phyloP scores from a whole-genome alignment of 2,113 vertebrate genomes.

The Heptranchias perlo region DNA sequence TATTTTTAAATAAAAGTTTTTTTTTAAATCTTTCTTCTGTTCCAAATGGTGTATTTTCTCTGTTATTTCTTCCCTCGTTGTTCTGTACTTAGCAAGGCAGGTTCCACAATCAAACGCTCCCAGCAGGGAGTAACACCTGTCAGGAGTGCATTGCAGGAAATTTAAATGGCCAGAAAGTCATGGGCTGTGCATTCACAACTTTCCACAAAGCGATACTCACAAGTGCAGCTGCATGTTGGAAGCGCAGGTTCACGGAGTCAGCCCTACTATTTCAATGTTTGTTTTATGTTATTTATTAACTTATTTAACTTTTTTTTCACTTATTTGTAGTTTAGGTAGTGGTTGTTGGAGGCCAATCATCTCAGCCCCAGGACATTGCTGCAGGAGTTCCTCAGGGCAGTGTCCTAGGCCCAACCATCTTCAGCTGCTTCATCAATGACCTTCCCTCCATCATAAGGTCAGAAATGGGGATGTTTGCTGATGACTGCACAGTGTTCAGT shows the following conservation, averaged over 20 bases:
- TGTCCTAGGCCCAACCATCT: too few relatives aligned
- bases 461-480: too few relatives aligned
- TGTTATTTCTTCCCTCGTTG: background rate
- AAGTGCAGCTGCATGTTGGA: background rate
- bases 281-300: background rate
- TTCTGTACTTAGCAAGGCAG: background rate
- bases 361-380: too few relatives aligned
- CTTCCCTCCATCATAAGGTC: too few relatives aligned
- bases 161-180: background rate
- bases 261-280: background rate
- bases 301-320: background rate
- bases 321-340: background rate
- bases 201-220: background rate
- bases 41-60: background rate
- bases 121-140: background rate
- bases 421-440: too few relatives aligned
- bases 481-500: too few relatives aligned
- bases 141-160: background rate
- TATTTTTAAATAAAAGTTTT: background rate
- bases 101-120: background rate
- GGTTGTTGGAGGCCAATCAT: too few relatives aligned
- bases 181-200: background rate
- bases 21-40: background rate
- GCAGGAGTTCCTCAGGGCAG: too few relatives aligned
- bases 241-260: background rate